A percentile compares a stretch with the other conserved stretches of the same genome.
These are phyloP conservation scores for Diplolepis rosae DNA, from an alignment of 2,888 invertebrate species.

Conservation along the genomic window DNA sequence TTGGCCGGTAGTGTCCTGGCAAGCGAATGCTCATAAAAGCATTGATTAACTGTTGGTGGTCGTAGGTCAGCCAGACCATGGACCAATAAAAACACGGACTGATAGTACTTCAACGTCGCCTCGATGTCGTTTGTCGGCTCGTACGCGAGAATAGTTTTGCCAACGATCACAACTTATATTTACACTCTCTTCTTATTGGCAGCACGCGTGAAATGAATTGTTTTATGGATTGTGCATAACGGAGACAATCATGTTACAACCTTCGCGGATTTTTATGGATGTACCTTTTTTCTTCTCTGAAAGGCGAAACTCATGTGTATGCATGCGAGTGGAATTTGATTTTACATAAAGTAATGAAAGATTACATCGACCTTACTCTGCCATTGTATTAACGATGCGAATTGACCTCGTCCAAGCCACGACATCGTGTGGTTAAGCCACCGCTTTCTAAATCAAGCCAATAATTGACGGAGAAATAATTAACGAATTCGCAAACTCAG, in stretches of 20 bases:
- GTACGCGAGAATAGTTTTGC: slow-evolving; percentile 34
- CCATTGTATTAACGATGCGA: not conserved
- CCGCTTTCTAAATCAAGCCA: slow-evolving; percentile 8
- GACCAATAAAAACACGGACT: slow-evolving; percentile 62
- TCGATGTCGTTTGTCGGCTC: slow-evolving; percentile 50
- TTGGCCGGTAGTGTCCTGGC: slow-evolving; percentile 41
- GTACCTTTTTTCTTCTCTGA: too few relatives aligned
- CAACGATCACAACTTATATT: not conserved
- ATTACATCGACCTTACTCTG: not conserved
- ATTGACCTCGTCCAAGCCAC: not conserved
- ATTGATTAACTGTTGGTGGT: slow-evolving; percentile 71
- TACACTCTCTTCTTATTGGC: not conserved
- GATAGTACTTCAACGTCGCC: slow-evolving; percentile 56
- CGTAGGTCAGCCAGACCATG: slow-evolving; percentile 60
- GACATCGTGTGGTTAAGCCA: slow-evolving; percentile 12
- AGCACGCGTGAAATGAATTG: not conserved
- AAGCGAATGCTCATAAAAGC: slow-evolving; percentile 68
- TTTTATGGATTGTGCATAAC: not conserved
- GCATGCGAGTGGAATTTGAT: not conserved
- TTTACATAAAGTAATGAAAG: not conserved
- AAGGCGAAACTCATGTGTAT: too few relatives aligned
- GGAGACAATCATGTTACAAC: not conserved
- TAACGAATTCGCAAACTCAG: slow-evolving; percentile 9
- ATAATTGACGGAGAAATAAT: slow-evolving; percentile 22
- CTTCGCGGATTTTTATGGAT: not conserved